phyloP scores from a whole-genome alignment of 2,888 invertebrate genomes.

The Sphaeridia pumilis region DNA sequence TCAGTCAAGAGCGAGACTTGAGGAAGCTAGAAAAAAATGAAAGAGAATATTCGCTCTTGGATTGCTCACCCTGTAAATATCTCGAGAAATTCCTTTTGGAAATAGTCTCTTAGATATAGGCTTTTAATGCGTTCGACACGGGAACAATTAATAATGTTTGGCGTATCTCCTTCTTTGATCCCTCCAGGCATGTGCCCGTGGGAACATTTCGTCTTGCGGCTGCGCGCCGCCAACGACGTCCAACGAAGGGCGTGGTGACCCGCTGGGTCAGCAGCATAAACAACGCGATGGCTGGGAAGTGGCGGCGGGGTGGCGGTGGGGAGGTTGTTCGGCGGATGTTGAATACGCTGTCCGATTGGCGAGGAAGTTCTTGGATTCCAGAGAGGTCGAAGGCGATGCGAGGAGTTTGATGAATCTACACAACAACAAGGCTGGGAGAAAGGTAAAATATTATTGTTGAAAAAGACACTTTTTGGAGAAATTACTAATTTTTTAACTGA shows the following conservation, averaged over 20 bases:
- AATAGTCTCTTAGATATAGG: too few species aligned
- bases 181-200: slow-evolving; percentile 59
- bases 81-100: too few species aligned
- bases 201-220: slow-evolving; percentile 73
- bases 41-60: too few species aligned
- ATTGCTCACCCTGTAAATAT: too few species aligned
- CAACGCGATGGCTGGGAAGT: slow-evolving; percentile 38
- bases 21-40: too few species aligned
- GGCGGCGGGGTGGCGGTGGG: slow-evolving; percentile 66
- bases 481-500: too few species aligned
- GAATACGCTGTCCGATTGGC: slow-evolving; percentile 52
- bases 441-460: too few species aligned
- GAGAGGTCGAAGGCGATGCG: slow-evolving; percentile 77
- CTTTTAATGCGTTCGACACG: too few species aligned
- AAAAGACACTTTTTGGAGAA: too few species aligned
- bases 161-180: not conserved
- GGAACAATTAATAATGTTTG: not conserved
- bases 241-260: slow-evolving; percentile 10
- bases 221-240: slow-evolving; percentile 45
- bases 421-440: slow-evolving; percentile 89
- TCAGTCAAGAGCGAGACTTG: too few species aligned
- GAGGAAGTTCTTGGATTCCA: slow-evolving; percentile 53
- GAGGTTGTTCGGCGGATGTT: slow-evolving; percentile 81
- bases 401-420: slow-evolving; percentile 90
- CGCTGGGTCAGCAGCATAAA: slow-evolving; percentile 2